Conservation (phyloP, 2,113 vertebrate species). For the Crotalus tigris region DNA sequence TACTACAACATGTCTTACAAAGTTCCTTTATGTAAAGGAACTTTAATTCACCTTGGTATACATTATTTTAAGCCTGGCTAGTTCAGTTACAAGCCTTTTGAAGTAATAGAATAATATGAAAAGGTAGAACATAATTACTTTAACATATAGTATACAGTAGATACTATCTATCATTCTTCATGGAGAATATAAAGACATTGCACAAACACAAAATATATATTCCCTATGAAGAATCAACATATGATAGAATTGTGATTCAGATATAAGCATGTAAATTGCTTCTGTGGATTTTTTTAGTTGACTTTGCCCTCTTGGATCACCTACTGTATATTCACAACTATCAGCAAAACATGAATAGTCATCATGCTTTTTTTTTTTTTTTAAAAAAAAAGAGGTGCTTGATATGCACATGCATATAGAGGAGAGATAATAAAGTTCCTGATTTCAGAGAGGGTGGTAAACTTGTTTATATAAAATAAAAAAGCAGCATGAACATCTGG, state of each 20-base stretch:
- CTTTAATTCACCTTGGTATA: background rate
- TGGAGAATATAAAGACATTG: too few relatives aligned
- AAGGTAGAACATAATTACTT: background rate
- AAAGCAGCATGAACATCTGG: slow-evolving; percentile 5
- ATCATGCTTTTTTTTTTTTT: background rate
- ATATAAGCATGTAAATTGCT: background rate
- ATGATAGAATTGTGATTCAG: background rate
- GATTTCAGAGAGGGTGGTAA: background rate
- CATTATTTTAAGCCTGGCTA: background rate
- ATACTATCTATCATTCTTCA: too few relatives aligned
- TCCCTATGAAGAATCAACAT: background rate
- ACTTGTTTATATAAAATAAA: slow-evolving; percentile 1
- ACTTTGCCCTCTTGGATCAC: background rate
- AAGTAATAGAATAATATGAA: background rate
- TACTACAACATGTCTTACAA: background rate
- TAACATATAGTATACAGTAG: too few relatives aligned
- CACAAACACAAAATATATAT: background rate
- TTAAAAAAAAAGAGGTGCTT: background rate
- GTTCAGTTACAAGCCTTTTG: background rate
- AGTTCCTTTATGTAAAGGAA: background rate
- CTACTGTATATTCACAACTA: background rate
- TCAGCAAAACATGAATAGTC: background rate
- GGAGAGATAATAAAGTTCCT: background rate
- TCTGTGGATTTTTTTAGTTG: background rate
- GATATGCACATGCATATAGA: background rate